Percentiles rank a stretch among this genome's conserved stretches.
These are phyloP conservation scores for Camponotus pennsylvanicus DNA, from an alignment of 1,140 invertebrate species.

Conservation along the genomic window DNA sequence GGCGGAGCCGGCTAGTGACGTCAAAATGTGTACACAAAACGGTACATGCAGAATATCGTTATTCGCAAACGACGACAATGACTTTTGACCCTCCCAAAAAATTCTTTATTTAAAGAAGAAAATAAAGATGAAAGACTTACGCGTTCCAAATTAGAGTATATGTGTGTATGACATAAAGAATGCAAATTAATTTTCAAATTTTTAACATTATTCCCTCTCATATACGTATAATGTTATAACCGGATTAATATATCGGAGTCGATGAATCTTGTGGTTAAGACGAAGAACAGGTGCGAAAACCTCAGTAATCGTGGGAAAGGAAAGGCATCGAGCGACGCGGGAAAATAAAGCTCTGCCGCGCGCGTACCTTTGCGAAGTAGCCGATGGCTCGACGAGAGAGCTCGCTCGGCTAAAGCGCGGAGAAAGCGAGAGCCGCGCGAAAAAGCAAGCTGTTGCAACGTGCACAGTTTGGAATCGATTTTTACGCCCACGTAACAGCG, in stretches of 20 bases:
- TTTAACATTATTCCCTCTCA: background rate
- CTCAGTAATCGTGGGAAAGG: conserved; percentile 5
- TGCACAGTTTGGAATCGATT: conserved; percentile 68
- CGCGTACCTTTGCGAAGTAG: background rate
- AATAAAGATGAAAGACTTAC: background rate
- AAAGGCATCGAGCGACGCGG: background rate
- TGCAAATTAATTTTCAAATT: background rate
- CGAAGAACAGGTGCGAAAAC: conserved; percentile 9
- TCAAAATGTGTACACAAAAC: conserved; percentile 49
- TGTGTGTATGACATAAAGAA: background rate
- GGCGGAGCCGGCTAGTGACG: conserved; percentile 65
- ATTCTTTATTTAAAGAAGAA: background rate
- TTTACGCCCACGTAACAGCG: conserved; percentile 43
- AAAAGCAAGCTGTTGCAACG: conserved; percentile 60
- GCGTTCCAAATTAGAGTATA: background rate
- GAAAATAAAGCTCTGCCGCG: conserved; percentile 26
- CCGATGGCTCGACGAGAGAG: conserved; percentile 3
- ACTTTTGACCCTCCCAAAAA: background rate
- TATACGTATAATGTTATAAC: background rate
- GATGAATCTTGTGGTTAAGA: background rate
- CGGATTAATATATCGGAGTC: conserved; percentile 1
- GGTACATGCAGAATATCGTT: conserved; percentile 32
- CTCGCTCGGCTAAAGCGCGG: conserved; percentile 15
- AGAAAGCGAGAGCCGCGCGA: conserved; percentile 67
- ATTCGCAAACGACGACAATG: background rate